Base-by-base conservation (phyloP, 1,140 invertebrate genomes). In the Drosophila trapezifrons region DNA sequence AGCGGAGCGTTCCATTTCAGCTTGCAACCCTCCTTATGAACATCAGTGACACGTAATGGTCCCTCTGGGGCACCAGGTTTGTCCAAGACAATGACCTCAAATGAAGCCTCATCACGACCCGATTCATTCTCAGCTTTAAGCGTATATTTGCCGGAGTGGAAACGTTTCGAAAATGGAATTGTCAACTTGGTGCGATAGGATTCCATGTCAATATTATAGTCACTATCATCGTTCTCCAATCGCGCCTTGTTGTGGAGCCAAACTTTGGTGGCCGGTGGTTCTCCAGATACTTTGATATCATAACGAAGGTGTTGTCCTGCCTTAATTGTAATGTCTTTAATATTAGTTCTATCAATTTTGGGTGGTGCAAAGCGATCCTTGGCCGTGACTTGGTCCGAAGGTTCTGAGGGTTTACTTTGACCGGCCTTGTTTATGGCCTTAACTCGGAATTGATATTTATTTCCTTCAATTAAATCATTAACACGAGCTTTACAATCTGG, bases 361-460 rank as follows among this genome's bases (percentile, higher is more conserved):
- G 98, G 98, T 63, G 97, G 95, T 1, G 97, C 95, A 93, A 96
- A 96, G 90, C 97, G 94, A 81, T 97, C 96, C 92, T 98, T 98
- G 32, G 96, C 96, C 6, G 94, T 94, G 13, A 98, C 93, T 54
- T 94, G 95, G 56, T 98, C 97, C 37, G 96, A 96, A 1, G 96
- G 93, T 37, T 96, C 95, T 66, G 96, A 97, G 1, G 98, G 98
- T 91, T 98, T 98, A 80, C 98, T 98, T 29, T 96, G 95, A 38
- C 98, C 98, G 49, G 96, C 98, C 92, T 98, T 98, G 92, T 98
- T 99, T 13, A 98, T 95, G 9, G 99, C 99, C 83, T 96, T 97
- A 0, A 99, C 96, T 7, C 98, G 93, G 94, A 99, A 99, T 92
- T 99, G 97, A 92, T 99, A 99, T 63, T 97, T 97, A 90, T 98